Evolutionary conservation across 2,797 vertebrate species (phyloP).

Genomic region (Sebastes hopkinsi): DNA sequence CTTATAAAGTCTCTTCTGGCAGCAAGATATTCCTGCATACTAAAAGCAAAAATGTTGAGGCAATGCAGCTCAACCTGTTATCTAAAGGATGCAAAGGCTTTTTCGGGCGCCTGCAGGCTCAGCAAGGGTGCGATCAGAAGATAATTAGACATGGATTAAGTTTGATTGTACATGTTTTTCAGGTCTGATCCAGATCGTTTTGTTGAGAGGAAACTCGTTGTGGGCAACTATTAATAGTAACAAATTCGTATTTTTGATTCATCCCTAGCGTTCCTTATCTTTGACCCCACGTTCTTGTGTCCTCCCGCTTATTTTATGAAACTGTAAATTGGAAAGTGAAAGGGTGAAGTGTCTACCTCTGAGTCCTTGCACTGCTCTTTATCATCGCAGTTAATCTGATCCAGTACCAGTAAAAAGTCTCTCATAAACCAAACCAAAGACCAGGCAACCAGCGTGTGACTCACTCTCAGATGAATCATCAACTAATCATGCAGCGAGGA

Average conservation of each 20-base stretch:
- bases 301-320: background rate
- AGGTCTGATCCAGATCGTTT: background rate
- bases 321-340: background rate
- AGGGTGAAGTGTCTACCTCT: background rate
- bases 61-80: background rate
- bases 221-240: background rate
- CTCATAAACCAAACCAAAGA: background rate
- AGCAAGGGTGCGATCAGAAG: background rate
- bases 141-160: background rate
- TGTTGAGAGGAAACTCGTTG: background rate
- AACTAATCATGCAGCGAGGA: constrained; percentile 27
- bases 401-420: background rate
- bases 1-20: background rate
- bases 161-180: background rate
- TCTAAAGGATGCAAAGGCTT: background rate
- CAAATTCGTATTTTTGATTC: background rate
- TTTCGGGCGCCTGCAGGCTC: background rate
- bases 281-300: background rate
- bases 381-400: constrained; percentile 10
- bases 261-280: background rate
- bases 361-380: background rate
- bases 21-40: background rate
- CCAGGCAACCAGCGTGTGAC: constrained; percentile 21
- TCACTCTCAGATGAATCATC: constrained; percentile 56
- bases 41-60: background rate